These are phyloP conservation scores for Aethes cnicana DNA, from an alignment of 2,888 invertebrate genomes.

Conservation along the genomic window DNA sequence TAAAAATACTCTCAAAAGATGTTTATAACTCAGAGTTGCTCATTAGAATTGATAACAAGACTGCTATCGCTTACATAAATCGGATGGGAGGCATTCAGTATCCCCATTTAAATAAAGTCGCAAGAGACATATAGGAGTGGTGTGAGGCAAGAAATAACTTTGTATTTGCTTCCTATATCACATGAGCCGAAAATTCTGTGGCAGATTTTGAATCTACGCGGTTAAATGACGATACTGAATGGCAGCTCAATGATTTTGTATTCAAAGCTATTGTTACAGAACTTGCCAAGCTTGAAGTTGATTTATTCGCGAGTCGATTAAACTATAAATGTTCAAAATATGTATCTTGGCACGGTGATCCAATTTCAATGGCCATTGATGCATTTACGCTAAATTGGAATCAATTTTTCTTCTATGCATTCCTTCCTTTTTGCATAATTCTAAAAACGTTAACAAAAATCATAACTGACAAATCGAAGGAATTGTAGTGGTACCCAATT, in stretches of 20 bases:
- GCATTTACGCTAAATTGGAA: background rate
- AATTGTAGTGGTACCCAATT: constrained; percentile 28
- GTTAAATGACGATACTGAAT: constrained; percentile 1
- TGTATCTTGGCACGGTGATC: background rate
- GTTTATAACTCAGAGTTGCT: too few relatives aligned
- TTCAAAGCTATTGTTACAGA: background rate
- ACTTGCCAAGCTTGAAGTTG: background rate
- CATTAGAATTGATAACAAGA: too few relatives aligned
- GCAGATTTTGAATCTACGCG: constrained; percentile 10
- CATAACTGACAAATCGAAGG: constrained; percentile 1
- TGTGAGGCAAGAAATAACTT: constrained; percentile 2
- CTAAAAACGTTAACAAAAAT: background rate
- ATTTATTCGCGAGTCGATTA: constrained; percentile 1
- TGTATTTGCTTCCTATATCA: constrained; percentile 6
- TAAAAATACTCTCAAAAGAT: too few relatives aligned
- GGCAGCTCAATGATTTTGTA: background rate
- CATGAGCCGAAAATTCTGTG: background rate
- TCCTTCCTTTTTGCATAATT: constrained; percentile 4
- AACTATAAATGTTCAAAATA: background rate
- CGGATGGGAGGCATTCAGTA: too few relatives aligned
- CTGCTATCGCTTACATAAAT: too few relatives aligned
- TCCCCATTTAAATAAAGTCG: too few relatives aligned
- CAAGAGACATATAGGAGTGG: too few relatives aligned
- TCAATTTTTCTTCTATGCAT: background rate
- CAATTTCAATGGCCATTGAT: background rate